Conservation (phyloP, 2,113 vertebrate species). For the Rhinolophus ferrumequinum region DNA sequence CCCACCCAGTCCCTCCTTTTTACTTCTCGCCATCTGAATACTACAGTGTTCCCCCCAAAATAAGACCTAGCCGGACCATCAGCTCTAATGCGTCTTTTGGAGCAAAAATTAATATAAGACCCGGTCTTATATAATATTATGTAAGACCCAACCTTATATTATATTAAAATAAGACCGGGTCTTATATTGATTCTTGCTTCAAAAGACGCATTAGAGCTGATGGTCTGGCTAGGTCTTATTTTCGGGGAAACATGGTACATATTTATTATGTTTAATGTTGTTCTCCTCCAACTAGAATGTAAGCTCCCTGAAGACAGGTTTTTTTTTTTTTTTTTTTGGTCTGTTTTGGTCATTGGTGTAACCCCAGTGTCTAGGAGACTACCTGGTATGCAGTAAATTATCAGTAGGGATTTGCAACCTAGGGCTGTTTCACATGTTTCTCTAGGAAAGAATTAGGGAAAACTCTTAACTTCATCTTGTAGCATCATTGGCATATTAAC, state of each 20-base stretch:
- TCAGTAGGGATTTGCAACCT: not conserved
- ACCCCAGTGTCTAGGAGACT: not conserved
- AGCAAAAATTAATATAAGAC: too few species aligned
- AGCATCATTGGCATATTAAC: not conserved
- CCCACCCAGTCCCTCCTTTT: not conserved
- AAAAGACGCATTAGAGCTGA: too few species aligned
- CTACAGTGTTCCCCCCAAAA: not conserved
- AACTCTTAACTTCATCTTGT: not conserved
- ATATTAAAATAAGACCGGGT: too few species aligned
- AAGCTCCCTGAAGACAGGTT: not conserved
- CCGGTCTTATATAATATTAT: too few species aligned
- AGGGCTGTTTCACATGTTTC: not conserved
- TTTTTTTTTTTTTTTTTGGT: not conserved
- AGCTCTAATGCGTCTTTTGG: too few species aligned
- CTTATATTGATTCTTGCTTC: too few species aligned
- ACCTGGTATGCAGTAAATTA: not conserved
- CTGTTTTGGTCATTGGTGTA: not conserved
- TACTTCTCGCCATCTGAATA: not conserved
- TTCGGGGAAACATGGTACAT: too few species aligned
- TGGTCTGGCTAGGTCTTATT: too few species aligned
- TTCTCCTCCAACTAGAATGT: not conserved
- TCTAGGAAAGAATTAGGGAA: not conserved
- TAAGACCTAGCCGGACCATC: too few species aligned
- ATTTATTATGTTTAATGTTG: not conserved
- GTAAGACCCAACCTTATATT: too few species aligned